Conservation (phyloP, 2,113 vertebrate genomes). For the Dinomys branickii region DNA sequence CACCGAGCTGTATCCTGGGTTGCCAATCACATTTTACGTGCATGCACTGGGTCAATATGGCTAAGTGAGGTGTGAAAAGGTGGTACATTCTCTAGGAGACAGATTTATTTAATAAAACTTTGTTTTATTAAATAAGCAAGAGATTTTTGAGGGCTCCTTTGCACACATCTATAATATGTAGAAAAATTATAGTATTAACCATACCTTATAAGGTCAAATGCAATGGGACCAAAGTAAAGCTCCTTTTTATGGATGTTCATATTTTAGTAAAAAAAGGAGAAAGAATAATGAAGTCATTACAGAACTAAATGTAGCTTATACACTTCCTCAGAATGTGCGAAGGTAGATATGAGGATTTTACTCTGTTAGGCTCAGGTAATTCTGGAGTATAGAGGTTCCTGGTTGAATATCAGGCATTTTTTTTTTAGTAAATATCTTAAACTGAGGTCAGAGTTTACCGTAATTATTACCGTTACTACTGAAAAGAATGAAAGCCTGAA, state of each 20-base stretch:
- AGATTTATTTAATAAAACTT: not conserved
- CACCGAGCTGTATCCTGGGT: no score
- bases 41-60: not conserved
- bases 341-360: not conserved
- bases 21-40: not conserved
- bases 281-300: not conserved
- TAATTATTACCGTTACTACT: not conserved
- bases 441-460: constrained; percentile 14
- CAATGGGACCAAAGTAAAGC: not conserved
- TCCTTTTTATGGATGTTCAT: not conserved
- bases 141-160: not conserved
- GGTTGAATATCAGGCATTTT: not conserved
- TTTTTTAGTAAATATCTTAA: not conserved
- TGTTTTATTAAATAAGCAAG: not conserved
- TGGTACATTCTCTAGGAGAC: not conserved
- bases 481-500: not conserved
- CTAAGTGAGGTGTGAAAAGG: not conserved
- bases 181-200: not conserved
- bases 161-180: not conserved
- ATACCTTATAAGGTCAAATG: not conserved
- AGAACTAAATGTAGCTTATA: not conserved
- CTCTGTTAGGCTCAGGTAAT: rapidly evolving
- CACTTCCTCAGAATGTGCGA: not conserved
- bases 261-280: not conserved
- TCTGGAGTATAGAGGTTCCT: rapidly evolving